Evolutionary conservation across 2,113 vertebrate genomes (phyloP), one percentile per base, ranked within the genome.

Genomic region (Todiramphus saurophagus): DNA sequence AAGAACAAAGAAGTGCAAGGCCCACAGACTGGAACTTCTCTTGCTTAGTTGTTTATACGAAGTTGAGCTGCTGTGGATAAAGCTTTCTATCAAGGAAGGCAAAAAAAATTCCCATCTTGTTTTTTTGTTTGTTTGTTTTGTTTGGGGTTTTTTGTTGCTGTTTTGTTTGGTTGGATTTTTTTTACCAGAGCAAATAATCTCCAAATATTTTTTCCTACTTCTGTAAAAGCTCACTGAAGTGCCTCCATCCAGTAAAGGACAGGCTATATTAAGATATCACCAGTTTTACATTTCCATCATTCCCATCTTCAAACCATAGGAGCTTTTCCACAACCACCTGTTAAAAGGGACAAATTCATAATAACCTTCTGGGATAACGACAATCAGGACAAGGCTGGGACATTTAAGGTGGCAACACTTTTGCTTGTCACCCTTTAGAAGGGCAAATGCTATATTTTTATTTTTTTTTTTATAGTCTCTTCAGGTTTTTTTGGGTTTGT

Each of bases 371-470:
- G 18, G 51, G 27, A 31, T 25, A 77, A n/a, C 16, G 13, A 31
- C 50, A 18, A 33, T 17, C 33, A 31, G 21, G 39, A 27, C 44
- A 76, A 56, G 64, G 11, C 11, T 80, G 23, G 9, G 13, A 37
- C 2, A 0, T 4, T 88, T 51, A 51, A 48, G 7, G 1, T 0
- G 8, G 39, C 30, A 44, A 77, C 21, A 7, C 21, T 46, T 20
- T 46, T 46, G 21, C 58, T 77, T 8, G 2, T 14, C 41, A 46
- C 13, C 6, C 4, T 78, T 69, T 14, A 80, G 50, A 76, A 72
- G 20, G 28, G 19, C 11, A 39, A 27, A 3, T 5, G 23, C 9
- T 63, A 16, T 13, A 6, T 4, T 4, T n/a, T 50, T 73, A 68
- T 23, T 4, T 41, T 55, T 73, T 72, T 41, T 41, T 41, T 41